Base-by-base conservation (phyloP, 2,113 vertebrate species). In the Grantiella picta region DNA sequence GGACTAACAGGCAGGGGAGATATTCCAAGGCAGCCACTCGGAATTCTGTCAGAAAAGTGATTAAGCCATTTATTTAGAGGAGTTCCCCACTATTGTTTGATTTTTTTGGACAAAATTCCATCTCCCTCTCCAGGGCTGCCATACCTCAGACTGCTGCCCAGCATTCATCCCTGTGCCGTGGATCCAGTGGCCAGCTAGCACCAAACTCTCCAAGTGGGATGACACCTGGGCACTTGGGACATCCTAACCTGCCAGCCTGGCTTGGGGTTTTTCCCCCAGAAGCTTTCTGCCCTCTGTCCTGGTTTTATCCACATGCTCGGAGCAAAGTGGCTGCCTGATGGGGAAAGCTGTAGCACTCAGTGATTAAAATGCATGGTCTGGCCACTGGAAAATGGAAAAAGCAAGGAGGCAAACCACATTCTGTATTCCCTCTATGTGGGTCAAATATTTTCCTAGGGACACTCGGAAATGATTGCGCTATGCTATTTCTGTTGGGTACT, bases 341-440 rank as follows among this genome's bases (percentile, higher is more conserved):
- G 44, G 50, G 75, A 33, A 29, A 36, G 42, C 68, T 38, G 71
- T 5, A 16, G 27, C 6, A 2, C 49, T 63, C 5, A 2, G 44
- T 61, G 57, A n/a, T 92, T 84, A 69, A 91, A 92, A 87, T 84
- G 66, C 56, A 23, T 33, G 78, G 59, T 81, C 83, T 88, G 94
- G 87, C 90, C 82, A 57, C n/a, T 60, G 81, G 66, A 86, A 92
- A 77, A 87, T 83, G 82, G 92, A 49, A 38, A 91, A 91, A 63
- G 49, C 53, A 77, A 92, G 81, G 86, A 93, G 77, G 82, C 65
- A 78, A 91, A 49, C 45, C 25, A 3, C 68, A 7, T 95, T 92
- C 72, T 91, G 79, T 50, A 20, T 91, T 97, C 83, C 92, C 45
- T 94, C 82, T 90, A 95, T 97, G 76, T 97, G 96, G 97, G 97